These are phyloP conservation scores for Drosophila nr. fundita DNA, from an alignment of 2,888 invertebrate genomes.

Conservation along the genomic window DNA sequence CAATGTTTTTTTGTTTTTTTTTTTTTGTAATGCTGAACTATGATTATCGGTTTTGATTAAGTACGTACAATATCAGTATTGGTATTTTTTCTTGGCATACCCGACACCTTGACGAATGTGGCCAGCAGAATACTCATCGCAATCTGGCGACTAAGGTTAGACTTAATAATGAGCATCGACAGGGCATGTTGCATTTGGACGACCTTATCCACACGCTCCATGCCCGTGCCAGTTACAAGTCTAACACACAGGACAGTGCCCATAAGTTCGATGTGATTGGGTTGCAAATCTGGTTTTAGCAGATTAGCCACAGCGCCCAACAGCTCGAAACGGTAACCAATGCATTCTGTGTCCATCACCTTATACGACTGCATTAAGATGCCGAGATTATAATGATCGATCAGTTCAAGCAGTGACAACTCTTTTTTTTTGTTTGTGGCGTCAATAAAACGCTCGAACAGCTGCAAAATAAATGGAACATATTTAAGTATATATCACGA, in stretches of 20 bases:
- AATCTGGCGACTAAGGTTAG: conserved; percentile 10
- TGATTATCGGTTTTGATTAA: background rate
- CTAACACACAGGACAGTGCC: conserved; percentile 32
- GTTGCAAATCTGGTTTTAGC: conserved; percentile 2
- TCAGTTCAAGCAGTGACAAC: conserved; percentile 17
- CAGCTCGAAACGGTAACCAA: conserved; percentile 31
- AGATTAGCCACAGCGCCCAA: conserved; percentile 30
- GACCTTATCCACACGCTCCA: conserved; percentile 33
- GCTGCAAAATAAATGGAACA: conserved; percentile 11
- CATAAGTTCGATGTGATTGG: conserved; percentile 21
- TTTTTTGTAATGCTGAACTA: background rate
- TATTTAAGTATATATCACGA: background rate
- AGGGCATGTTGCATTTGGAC: conserved; percentile 37
- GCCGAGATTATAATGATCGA: conserved; percentile 49
- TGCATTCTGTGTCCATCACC: conserved; percentile 1
- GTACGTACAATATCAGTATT: conserved; percentile 24
- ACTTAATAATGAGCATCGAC: conserved; percentile 26
- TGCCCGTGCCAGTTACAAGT: conserved; percentile 26
- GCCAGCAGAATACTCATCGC: conserved; percentile 44
- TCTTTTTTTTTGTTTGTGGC: background rate
- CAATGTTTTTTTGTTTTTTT: background rate
- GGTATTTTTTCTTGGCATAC: background rate
- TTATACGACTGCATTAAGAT: conserved; percentile 54
- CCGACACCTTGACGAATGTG: conserved; percentile 41
- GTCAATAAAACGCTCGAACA: conserved; percentile 4